These are phyloP conservation scores for Frankliniella intonsa DNA, from an alignment of 2,888 invertebrate species.

Conservation along the genomic window DNA sequence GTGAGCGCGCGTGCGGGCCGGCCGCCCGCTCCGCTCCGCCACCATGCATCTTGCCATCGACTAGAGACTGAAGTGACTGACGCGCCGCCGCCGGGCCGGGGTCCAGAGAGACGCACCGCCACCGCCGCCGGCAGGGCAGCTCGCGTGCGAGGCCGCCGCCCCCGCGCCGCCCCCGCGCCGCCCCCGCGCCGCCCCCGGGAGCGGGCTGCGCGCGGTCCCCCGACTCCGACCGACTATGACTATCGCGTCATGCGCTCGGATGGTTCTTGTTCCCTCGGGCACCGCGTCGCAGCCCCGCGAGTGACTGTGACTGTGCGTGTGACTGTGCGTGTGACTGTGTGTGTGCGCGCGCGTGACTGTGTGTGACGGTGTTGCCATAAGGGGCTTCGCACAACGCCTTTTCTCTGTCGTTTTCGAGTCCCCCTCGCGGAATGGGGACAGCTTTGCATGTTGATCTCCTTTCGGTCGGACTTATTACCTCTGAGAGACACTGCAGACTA, in stretches of 20 bases:
- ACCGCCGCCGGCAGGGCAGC: background rate
- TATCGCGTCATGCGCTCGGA: background rate
- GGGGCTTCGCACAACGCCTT: too few species aligned
- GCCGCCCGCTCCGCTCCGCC: background rate
- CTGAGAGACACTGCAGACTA: background rate
- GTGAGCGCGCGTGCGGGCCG: background rate
- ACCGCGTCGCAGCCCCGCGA: background rate
- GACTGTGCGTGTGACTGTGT: background rate
- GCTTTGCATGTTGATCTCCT: too few species aligned
- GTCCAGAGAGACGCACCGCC: background rate
- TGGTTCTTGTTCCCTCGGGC: constrained; percentile 19
- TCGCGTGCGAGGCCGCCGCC: too few species aligned
- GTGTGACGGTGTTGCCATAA: background rate
- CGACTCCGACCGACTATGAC: background rate
- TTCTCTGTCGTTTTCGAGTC: too few species aligned
- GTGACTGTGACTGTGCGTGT: background rate
- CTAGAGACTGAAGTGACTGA: background rate
- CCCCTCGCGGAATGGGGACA: too few species aligned
- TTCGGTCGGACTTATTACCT: background rate
- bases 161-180: too few species aligned
- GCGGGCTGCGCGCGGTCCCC: background rate
- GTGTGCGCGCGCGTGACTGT: background rate
- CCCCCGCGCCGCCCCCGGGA: background rate
- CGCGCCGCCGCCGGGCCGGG: background rate
- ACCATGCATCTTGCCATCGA: background rate